Conservation (phyloP, 2,113 vertebrate genomes). For the Myotis davidii region DNA sequence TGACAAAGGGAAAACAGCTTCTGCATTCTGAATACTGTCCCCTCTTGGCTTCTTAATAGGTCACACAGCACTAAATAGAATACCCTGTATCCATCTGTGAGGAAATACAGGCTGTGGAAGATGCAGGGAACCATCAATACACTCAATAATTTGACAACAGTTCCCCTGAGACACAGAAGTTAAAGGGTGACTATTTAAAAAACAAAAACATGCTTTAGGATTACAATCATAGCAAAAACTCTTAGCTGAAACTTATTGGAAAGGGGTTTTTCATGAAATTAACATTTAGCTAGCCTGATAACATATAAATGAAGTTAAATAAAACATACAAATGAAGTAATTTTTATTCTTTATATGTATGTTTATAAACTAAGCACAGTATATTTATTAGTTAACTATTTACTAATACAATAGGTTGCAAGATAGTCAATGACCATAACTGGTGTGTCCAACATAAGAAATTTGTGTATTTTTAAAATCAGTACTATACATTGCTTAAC, state of each 20-base stretch:
- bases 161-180: background rate
- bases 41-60: background rate
- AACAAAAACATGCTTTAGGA: background rate
- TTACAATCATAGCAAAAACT: background rate
- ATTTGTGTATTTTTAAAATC: background rate
- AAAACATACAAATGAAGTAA: background rate
- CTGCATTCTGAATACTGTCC: constrained; percentile 21
- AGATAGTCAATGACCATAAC: background rate
- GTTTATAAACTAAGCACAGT: background rate
- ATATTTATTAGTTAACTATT: background rate
- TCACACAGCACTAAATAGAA: background rate
- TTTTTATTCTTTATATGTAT: background rate
- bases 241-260: background rate
- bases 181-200: background rate
- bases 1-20: constrained; percentile 57
- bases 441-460: background rate
- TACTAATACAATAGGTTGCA: background rate
- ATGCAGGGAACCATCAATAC: background rate
- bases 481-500: background rate
- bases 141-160: background rate
- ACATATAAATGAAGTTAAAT: background rate
- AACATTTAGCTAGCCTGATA: constrained; percentile 1
- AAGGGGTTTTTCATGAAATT: background rate
- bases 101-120: background rate
- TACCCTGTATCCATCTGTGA: background rate